These are phyloP conservation scores for Struthidea cinerea DNA, from an alignment of 2,113 vertebrate species.

Conservation along the genomic window DNA sequence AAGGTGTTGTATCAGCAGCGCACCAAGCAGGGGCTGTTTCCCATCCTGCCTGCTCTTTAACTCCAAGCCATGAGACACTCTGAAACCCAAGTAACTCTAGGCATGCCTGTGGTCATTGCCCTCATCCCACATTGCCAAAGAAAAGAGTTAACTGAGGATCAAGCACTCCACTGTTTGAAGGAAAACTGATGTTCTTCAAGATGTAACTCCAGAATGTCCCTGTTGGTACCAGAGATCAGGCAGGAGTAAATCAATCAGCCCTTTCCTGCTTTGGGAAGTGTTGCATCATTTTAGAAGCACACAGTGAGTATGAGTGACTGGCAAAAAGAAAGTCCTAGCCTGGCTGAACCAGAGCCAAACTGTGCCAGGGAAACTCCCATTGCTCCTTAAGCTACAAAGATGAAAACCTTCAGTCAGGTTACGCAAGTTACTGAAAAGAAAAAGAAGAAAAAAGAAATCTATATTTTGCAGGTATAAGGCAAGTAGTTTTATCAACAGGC, in stretches of 20 bases:
- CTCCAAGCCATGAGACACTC: rapidly evolving
- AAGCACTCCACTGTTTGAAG: background rate
- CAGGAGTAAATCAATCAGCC: background rate
- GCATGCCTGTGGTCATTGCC: background rate
- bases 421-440: background rate
- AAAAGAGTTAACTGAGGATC: background rate
- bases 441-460: background rate
- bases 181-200: background rate
- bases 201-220: background rate
- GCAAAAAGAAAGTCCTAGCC: background rate
- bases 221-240: background rate
- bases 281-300: background rate
- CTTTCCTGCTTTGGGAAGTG: background rate
- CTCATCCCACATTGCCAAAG: background rate
- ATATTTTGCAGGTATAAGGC: constrained; percentile 67
- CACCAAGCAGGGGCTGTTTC: background rate
- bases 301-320: rapidly evolving
- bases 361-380: background rate
- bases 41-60: background rate
- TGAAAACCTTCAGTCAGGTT: background rate
- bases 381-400: background rate
- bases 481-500: constrained; percentile 61
- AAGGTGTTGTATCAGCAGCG: rapidly evolving
- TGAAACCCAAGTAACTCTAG: background rate
- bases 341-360: background rate